Evolutionary conservation across 2,113 vertebrate genomes (phyloP).

Genomic region (Brachyistius frenatus): DNA sequence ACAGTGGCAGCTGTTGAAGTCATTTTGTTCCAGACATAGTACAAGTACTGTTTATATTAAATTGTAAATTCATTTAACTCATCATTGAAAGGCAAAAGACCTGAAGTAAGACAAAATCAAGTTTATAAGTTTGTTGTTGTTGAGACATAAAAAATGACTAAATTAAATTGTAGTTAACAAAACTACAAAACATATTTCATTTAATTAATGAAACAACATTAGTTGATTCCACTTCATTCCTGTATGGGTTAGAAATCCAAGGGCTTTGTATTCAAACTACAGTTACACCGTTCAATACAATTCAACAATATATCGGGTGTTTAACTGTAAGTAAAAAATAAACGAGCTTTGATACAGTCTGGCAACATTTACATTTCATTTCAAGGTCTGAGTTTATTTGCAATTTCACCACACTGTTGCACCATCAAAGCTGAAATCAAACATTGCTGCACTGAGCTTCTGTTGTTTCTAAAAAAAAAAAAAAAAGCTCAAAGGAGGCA

Average conservation of each 20-base stretch:
- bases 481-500: conserved; percentile 59
- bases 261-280: not conserved
- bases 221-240: not conserved
- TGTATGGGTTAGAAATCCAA: not conserved
- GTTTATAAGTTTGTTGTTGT: not conserved
- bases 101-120: not conserved
- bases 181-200: not conserved
- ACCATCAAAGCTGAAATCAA: conserved; percentile 73
- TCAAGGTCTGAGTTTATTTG: conserved; percentile 53
- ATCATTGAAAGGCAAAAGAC: not conserved
- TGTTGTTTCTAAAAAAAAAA: conserved; percentile 59
- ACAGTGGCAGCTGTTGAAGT: not conserved
- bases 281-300: not conserved
- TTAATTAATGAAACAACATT: not conserved
- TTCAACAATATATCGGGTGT: conserved; percentile 3
- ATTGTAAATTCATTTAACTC: not conserved
- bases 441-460: conserved; percentile 51
- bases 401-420: conserved; percentile 58
- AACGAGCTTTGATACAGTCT: conserved; percentile 34
- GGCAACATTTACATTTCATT: conserved; percentile 67
- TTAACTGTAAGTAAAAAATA: conserved; percentile 17
- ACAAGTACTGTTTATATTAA: too few relatives aligned
- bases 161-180: not conserved
- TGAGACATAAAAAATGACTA: not conserved
- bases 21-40: not conserved